Evolutionary conservation across 2,888 invertebrate species (phyloP).

Genomic region (Coelogynopora nodosa): DNA sequence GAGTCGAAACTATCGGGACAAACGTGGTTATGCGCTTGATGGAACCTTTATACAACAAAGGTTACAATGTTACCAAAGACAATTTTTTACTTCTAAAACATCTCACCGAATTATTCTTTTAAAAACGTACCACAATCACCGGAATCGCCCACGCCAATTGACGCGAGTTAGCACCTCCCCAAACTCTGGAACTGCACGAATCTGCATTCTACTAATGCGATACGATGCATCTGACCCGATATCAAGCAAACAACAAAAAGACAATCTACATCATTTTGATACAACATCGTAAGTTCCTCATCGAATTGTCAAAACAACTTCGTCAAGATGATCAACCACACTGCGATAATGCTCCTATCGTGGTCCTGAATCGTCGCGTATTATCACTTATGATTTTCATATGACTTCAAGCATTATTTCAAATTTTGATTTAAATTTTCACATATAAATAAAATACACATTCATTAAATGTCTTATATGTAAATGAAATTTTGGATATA

Average conservation of each 20-base stretch:
- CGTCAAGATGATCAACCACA: background rate
- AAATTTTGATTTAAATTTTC: background rate
- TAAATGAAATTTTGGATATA: background rate
- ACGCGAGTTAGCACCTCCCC: background rate
- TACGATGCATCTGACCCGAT: background rate
- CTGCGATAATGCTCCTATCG: background rate
- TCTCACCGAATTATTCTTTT: background rate
- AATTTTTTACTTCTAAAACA: background rate
- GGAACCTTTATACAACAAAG: constrained; percentile 20
- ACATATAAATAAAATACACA: background rate
- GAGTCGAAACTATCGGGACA: background rate
- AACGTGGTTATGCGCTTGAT: background rate
- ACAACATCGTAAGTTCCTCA: background rate
- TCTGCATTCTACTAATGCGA: background rate
- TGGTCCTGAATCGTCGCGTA: background rate
- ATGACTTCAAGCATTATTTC: background rate
- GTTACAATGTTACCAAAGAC: background rate
- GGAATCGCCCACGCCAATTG: background rate
- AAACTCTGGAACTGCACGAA: background rate
- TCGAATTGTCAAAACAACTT: background rate
- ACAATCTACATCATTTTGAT: background rate
- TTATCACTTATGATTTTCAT: background rate
- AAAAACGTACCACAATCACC: background rate
- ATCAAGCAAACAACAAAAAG: background rate
- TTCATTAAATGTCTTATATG: background rate